Evolutionary conservation across 2,797 vertebrate genomes (phyloP).

Genomic region (Urophycis tenuis): DNA sequence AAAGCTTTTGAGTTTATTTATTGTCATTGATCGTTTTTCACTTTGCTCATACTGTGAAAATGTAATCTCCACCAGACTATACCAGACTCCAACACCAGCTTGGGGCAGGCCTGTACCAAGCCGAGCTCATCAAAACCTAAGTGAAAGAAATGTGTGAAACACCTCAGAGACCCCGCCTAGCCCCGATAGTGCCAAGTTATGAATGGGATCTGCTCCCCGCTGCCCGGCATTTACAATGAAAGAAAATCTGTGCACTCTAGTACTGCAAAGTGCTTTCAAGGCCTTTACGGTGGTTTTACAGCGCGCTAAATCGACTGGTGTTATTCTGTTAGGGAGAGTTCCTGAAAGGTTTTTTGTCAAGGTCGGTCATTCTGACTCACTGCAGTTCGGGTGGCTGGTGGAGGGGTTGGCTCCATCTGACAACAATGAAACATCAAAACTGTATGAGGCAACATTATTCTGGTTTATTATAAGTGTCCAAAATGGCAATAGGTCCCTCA

Average conservation of each 20-base stretch:
- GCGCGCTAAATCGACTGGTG: background rate
- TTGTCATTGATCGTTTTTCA: background rate
- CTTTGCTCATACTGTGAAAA: background rate
- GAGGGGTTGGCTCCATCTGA: conserved; percentile 4
- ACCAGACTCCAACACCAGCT: background rate
- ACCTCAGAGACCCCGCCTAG: background rate
- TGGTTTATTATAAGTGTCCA: background rate
- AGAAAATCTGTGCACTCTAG: background rate
- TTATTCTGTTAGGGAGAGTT: background rate
- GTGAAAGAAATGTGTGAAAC: background rate
- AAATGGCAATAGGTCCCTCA: background rate
- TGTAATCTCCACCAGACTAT: background rate
- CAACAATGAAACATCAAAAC: conserved; percentile 8
- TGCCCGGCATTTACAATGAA: background rate
- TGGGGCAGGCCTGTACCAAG: background rate
- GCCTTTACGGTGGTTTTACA: background rate
- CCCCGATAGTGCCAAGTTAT: background rate
- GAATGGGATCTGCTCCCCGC: background rate
- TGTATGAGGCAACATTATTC: background rate
- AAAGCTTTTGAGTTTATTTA: background rate
- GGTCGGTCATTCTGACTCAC: background rate
- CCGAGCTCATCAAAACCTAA: no score
- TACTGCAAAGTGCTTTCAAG: background rate
- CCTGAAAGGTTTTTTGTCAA: background rate
- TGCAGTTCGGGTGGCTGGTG: background rate